Evolutionary conservation across 2,888 invertebrate species (phyloP).

Genomic region (Opisthograptis luteolata): DNA sequence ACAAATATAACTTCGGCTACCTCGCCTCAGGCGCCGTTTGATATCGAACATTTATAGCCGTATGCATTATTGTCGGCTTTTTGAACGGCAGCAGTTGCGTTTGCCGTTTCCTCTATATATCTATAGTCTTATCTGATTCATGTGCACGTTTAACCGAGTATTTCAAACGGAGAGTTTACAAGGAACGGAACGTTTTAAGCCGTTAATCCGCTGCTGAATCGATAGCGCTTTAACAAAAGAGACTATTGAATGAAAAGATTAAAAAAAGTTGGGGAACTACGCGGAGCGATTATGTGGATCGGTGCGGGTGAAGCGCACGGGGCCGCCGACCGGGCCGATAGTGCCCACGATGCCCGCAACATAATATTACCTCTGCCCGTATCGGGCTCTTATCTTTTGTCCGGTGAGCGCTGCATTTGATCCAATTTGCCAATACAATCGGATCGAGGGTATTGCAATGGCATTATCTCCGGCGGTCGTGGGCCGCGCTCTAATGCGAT

Average conservation of each 20-base stretch:
- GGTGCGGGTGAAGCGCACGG: constrained; percentile 51
- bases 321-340: constrained; percentile 43
- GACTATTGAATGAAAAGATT: constrained; percentile 51
- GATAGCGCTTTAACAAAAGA: constrained; percentile 49
- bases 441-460: constrained; percentile 80
- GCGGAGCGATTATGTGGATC: constrained; percentile 58
- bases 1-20: constrained; percentile 62
- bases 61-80: constrained; percentile 53
- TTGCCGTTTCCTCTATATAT: constrained; percentile 44
- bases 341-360: constrained; percentile 62
- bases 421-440: constrained; percentile 85
- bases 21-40: constrained; percentile 59
- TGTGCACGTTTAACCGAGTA: constrained; percentile 28
- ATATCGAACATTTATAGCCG: constrained; percentile 62
- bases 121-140: constrained; percentile 57
- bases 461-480: constrained; percentile 74
- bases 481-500: constrained; percentile 73
- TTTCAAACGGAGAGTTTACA: constrained; percentile 38
- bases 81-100: constrained; percentile 51
- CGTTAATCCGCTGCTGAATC: constrained; percentile 49
- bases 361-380: constrained; percentile 70
- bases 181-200: constrained; percentile 44
- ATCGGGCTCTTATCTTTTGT: constrained; percentile 79
- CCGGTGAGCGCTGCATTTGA: constrained; percentile 82
- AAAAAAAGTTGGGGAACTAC: constrained; percentile 52